Conservation (phyloP, 2,797 vertebrate genomes). For the Morelia viridis region DNA sequence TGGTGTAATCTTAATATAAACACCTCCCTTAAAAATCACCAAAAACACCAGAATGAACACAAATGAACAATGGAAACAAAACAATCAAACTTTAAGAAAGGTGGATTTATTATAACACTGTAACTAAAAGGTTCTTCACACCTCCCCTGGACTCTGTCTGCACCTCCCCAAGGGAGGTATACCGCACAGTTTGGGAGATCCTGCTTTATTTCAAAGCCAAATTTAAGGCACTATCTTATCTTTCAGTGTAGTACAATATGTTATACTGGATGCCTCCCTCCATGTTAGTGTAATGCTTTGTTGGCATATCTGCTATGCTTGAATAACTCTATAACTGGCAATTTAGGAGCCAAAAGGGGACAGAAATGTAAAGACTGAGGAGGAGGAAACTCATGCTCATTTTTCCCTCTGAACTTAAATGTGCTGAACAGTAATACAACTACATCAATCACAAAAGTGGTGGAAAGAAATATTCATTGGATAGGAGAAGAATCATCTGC, state of each 20-base stretch:
- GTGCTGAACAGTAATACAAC: background rate
- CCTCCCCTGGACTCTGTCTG: background rate
- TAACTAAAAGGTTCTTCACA: background rate
- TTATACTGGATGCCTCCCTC: background rate
- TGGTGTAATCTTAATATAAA: background rate
- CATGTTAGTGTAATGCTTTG: background rate
- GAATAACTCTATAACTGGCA: background rate
- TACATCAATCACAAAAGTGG: background rate
- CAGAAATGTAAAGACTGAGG: background rate
- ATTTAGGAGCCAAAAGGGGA: background rate
- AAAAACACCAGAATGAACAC: background rate
- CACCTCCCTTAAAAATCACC: background rate
- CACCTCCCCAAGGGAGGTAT: background rate
- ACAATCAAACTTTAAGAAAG: background rate
- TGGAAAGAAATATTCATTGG: background rate
- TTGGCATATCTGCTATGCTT: background rate
- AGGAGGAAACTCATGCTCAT: background rate
- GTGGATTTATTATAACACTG: background rate
- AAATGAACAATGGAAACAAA: background rate
- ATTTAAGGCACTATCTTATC: background rate
- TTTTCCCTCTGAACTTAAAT: background rate
- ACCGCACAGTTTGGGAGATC: background rate
- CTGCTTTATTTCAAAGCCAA: background rate
- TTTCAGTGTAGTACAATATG: background rate
- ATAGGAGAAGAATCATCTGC: background rate